Evolutionary conservation across 2,888 invertebrate genomes (phyloP).

Genomic region (Agrochola lota): DNA sequence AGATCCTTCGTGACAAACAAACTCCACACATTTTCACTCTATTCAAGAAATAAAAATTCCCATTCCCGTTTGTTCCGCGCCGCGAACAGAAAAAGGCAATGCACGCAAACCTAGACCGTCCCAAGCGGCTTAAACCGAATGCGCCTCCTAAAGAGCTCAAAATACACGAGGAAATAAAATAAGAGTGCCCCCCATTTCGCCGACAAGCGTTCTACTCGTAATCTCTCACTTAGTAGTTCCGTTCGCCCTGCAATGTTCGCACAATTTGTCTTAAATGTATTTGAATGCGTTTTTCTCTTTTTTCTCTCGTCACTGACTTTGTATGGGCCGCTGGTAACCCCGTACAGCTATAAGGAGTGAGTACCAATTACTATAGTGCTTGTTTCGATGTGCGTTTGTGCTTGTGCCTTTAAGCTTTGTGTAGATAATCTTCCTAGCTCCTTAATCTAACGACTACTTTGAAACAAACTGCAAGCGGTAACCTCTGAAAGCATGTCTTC

Average conservation of each 20-base stretch:
- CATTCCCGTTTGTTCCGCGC: conserved; percentile 72
- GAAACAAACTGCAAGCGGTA: conserved; percentile 89
- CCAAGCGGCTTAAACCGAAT: conserved; percentile 87
- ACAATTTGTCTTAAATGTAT: conserved; percentile 91
- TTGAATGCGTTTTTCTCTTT: conserved; percentile 91
- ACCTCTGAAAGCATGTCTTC: conserved; percentile 81
- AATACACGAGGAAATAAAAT: conserved; percentile 88
- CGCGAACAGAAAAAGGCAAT: conserved; percentile 86
- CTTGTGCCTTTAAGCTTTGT: conserved; percentile 88
- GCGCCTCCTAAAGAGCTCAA: conserved; percentile 87
- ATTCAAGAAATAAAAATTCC: conserved; percentile 76
- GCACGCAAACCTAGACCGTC: conserved; percentile 82
- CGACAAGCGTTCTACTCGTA: conserved; percentile 90
- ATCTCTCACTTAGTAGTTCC: conserved; percentile 91
- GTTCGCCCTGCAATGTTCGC: conserved; percentile 91
- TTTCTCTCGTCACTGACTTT: conserved; percentile 92
- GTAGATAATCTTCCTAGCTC: conserved; percentile 87
- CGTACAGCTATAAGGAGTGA: conserved; percentile 93
- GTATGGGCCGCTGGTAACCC: conserved; percentile 93
- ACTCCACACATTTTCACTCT: conserved; percentile 69
- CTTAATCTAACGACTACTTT: conserved; percentile 76
- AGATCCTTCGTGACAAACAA: conserved; percentile 53
- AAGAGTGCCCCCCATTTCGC: conserved; percentile 85
- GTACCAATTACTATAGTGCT: conserved; percentile 92
- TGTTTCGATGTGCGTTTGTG: conserved; percentile 89